These are phyloP conservation scores for Bambusicola thoracicus DNA, from an alignment of 2,113 vertebrate species.

Conservation along the genomic window DNA sequence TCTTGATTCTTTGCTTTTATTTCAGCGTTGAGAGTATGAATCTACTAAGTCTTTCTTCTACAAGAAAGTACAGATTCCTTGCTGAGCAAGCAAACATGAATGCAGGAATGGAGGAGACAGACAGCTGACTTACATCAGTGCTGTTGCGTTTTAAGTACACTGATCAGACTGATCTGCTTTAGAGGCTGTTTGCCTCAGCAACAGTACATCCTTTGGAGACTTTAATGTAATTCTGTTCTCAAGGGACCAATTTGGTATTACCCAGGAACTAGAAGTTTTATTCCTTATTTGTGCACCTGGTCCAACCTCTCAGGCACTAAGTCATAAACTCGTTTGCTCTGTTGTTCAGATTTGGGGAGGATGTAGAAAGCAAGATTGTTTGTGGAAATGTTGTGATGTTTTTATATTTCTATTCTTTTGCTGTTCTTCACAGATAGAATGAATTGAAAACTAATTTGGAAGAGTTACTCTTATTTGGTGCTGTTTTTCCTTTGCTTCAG, in stretches of 20 bases:
- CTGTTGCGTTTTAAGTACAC: neutral
- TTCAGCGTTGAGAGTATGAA: neutral
- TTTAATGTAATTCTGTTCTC: neutral
- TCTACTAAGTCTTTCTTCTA: neutral
- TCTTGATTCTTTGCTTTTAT: neutral
- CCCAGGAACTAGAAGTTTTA: neutral
- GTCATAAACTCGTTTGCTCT: neutral
- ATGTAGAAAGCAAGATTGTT: neutral
- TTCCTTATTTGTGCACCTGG: neutral
- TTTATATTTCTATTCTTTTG: neutral
- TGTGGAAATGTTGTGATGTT: neutral
- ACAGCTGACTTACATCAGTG: neutral
- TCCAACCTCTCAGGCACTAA: neutral
- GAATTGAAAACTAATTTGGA: neutral
- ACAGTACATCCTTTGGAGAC: neutral
- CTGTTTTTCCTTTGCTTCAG: constrained; percentile 77
- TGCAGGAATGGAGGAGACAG: neutral
- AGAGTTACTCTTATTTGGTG: constrained; percentile 73
- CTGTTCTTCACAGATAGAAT: neutral
- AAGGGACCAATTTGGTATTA: neutral
- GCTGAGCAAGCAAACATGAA: neutral
- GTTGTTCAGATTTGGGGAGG: neutral
- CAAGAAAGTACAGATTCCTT: neutral
- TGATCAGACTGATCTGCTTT: neutral
- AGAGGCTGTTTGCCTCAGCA: constrained; percentile 6